Evolutionary conservation across 2,113 vertebrate species (phyloP), one percentile per base, ranked within the genome.

Genomic region (Willisornis vidua): DNA sequence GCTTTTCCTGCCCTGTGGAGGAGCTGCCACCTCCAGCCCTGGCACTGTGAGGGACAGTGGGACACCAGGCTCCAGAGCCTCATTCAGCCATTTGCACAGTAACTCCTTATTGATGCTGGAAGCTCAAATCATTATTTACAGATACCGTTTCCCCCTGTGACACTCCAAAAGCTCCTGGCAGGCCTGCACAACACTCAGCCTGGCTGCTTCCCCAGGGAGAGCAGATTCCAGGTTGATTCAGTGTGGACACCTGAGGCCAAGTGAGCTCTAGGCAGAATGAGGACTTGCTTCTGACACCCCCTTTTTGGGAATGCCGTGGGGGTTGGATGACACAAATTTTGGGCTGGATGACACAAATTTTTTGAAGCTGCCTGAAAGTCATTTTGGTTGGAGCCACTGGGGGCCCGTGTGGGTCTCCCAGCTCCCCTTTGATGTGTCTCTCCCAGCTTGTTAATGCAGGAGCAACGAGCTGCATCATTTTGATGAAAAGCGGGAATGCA

Each of bases 271-370:
- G 61, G 61, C 57, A 67, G 57, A 90, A 70, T 3, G 2, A 78
- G 58, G 62, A n/a, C 41, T 87, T 1, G 1, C n/a, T 74, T 71
- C 43, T 8, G 3, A 10, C 2, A 1, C 14, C 37, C 1, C 11
- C 12, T 29, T 62, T 80, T 88, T 88, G 62, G 85, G 43, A 83
- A 55, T 29, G 24, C 31, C 1, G 0, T 48, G 35, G 49, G 10
- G 22, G 46, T 48, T 76, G 29, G 33, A 75, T 51, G 45, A 75
- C 37, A 72, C 19, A 14, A 35, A 48, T 63, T 20, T 75, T 88
- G 10, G 22, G 46, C 51, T 76, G 29, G 33, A 75, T 51, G 45
- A 75, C 37, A 72, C 19, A 14, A 35, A 48, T 63, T 20, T 75
- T 88, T 67, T 66, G 25, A 48, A 76, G 58, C 14, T 70, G 85